Percentiles rank a stretch among this genome's conserved stretches.
Conservation (phyloP, 2,888 invertebrate species). For the Cylloceria caligata region DNA sequence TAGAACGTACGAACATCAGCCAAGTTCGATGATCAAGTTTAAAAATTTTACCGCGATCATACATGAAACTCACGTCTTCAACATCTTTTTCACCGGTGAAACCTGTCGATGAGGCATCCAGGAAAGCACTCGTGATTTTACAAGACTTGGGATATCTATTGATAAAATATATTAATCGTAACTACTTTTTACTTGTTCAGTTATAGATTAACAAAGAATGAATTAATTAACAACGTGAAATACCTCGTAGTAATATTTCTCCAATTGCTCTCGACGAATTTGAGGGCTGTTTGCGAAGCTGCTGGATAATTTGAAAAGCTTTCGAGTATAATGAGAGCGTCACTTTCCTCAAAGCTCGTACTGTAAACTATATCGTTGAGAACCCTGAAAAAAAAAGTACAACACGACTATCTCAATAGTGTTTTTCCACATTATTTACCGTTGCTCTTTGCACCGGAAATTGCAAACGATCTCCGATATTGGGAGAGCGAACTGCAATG, state of each 20-base stretch:
- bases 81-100: conserved; percentile 77
- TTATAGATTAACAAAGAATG: no score
- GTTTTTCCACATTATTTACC: conserved; percentile 26
- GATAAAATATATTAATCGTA: conserved; percentile 14
- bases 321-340: conserved; percentile 75
- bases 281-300: conserved; percentile 76
- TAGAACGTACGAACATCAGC: conserved; percentile 17
- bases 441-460: conserved; percentile 50
- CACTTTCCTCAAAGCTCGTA: conserved; percentile 72
- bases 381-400: conserved; percentile 69
- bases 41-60: no score
- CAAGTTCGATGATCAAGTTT: no score
- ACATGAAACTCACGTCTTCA: conserved; percentile 77
- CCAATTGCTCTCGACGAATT: conserved; percentile 79
- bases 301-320: conserved; percentile 78
- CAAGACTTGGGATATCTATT: conserved; percentile 76
- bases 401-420: conserved; percentile 25
- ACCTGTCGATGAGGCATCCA: conserved; percentile 75
- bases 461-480: conserved; percentile 63
- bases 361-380: conserved; percentile 77
- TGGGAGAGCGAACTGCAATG: conserved; percentile 19
- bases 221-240: background rate
- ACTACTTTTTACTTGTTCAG: no score
- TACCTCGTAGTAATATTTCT: conserved; percentile 76
- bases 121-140: conserved; percentile 74